phyloP scores from a whole-genome alignment of 2,888 invertebrate species.

The Erannis defoliaria region DNA sequence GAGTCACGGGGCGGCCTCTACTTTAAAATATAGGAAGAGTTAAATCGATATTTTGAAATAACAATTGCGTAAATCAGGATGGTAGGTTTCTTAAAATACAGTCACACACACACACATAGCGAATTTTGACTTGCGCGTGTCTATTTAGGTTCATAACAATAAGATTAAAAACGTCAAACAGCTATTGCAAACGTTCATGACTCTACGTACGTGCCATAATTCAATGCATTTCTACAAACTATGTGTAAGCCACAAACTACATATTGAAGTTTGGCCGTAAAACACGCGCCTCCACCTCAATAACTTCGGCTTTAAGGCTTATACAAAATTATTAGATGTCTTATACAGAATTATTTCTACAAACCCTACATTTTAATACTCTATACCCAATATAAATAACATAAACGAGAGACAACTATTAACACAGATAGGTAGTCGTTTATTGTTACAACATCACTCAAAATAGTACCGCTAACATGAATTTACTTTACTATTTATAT shows the following conservation, averaged over 20 bases:
- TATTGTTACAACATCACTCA: conserved; percentile 19
- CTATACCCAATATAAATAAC: conserved; percentile 12
- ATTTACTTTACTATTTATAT: conserved; percentile 9
- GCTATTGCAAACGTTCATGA: conserved; percentile 13
- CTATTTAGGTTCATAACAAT: conserved; percentile 3
- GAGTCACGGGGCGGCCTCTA: too few species aligned
- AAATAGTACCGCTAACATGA: conserved; percentile 17
- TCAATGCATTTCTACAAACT: conserved; percentile 29
- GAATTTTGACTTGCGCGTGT: neutral
- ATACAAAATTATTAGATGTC: conserved; percentile 26
- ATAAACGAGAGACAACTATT: conserved; percentile 9
- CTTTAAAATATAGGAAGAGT: too few species aligned
- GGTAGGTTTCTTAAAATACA: too few species aligned
- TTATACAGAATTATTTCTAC: neutral
- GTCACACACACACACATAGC: neutral
- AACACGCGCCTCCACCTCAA: conserved; percentile 23
- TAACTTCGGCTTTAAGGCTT: conserved; percentile 32
- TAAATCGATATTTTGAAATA: neutral
- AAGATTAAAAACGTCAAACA: conserved; percentile 19
- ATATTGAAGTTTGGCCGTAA: conserved; percentile 34
- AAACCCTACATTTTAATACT: conserved; percentile 15
- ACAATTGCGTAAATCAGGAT: neutral
- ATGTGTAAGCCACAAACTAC: conserved; percentile 33
- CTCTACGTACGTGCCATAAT: conserved; percentile 14
- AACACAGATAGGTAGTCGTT: conserved; percentile 19